Conservation (phyloP, 1,140 invertebrate species). For the Nasonia vitripennis region DNA sequence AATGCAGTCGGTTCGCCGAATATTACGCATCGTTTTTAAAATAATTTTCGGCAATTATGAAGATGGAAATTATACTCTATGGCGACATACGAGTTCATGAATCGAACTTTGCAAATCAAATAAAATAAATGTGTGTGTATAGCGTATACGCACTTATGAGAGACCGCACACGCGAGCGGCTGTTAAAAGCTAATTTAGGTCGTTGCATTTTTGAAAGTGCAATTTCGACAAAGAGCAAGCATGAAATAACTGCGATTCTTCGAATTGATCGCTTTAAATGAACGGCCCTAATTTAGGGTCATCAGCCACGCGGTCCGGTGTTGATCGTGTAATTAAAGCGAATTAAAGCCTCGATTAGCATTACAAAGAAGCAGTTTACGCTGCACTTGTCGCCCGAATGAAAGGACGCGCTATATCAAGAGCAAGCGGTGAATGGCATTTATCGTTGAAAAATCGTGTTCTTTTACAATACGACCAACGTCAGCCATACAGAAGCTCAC, state of each 20-base stretch:
- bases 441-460: no score
- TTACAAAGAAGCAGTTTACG: slow-evolving; percentile 38
- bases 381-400: not conserved
- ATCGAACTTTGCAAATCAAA: not conserved
- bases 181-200: not conserved
- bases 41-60: not conserved
- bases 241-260: slow-evolving; percentile 34
- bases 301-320: slow-evolving; percentile 15
- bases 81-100: not conserved
- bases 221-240: slow-evolving; percentile 23
- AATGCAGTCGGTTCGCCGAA: no score
- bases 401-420: not conserved
- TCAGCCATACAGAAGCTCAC: no score
- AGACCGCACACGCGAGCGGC: not conserved
- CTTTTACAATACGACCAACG: no score
- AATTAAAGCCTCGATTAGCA: slow-evolving; percentile 33
- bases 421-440: not conserved
- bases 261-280: slow-evolving; percentile 35
- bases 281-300: slow-evolving; percentile 14
- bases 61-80: not conserved
- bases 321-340: slow-evolving; percentile 42
- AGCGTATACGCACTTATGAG: no score
- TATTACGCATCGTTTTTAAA: not conserved
- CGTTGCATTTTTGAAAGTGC: slow-evolving; percentile 34
- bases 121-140: not conserved